A percentile compares a stretch with the other conserved stretches of the same genome.
Evolutionary conservation across 2,888 invertebrate species (phyloP).

Genomic region (Nomada fabriciana): DNA sequence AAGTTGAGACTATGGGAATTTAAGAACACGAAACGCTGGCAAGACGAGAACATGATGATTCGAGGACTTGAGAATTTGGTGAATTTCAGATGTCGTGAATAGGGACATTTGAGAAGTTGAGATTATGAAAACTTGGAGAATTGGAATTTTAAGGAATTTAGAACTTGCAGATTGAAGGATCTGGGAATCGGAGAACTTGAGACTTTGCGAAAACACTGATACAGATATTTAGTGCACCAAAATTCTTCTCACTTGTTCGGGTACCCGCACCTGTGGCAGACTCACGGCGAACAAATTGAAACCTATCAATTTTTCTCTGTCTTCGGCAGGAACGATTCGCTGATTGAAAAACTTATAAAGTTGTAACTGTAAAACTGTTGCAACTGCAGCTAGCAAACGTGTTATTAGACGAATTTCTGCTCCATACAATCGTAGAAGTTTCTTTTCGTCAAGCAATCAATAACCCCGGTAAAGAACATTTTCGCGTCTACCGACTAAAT

Average conservation of each 20-base stretch:
- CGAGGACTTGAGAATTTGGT: too few relatives aligned
- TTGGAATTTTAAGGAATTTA: background rate
- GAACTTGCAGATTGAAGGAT: background rate
- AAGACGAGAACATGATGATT: too few relatives aligned
- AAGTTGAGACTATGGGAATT: too few relatives aligned
- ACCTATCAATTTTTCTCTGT: constrained; percentile 34
- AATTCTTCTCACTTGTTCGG: background rate
- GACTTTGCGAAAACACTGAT: background rate
- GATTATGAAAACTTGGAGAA: background rate
- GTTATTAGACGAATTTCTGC: constrained; percentile 38
- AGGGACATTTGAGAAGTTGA: background rate
- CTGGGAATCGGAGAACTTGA: background rate
- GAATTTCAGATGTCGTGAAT: too few relatives aligned
- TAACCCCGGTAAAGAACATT: constrained; percentile 20
- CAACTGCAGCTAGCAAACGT: constrained; percentile 13
- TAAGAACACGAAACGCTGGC: too few relatives aligned
- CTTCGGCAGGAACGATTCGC: constrained; percentile 19
- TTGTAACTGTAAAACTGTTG: constrained; percentile 40
- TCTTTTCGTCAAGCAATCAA: constrained; percentile 17
- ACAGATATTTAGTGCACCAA: too few relatives aligned
- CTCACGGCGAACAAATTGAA: background rate
- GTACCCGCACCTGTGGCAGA: background rate
- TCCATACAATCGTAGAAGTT: constrained; percentile 43
- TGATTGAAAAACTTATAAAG: constrained; percentile 61
- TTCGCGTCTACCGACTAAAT: constrained; percentile 17